These are phyloP conservation scores for Tricholauxania praeusta DNA, from an alignment of 2,888 invertebrate genomes.

Conservation along the genomic window DNA sequence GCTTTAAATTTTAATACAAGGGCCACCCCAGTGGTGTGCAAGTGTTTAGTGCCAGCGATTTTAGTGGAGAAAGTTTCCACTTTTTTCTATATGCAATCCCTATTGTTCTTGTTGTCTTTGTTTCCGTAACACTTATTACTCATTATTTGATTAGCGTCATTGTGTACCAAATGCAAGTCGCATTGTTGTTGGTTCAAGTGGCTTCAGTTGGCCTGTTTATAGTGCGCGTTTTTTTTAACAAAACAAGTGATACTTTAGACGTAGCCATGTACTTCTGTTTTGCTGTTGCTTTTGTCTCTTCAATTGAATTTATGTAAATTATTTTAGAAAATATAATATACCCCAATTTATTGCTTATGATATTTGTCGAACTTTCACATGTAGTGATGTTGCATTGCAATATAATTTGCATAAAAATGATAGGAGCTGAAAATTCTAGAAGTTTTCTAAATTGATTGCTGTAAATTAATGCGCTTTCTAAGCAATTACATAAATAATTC, in stretches of 20 bases:
- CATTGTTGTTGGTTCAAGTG: slow-evolving; percentile 2
- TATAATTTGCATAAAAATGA: no score
- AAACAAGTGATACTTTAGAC: not conserved
- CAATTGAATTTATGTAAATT: not conserved
- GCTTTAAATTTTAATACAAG: no score
- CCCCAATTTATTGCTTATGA: no score
- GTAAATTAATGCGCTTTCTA: no score
- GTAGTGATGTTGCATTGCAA: no score
- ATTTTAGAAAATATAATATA: no score
- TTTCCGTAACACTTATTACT: slow-evolving; percentile 2
- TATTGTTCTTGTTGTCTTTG: not conserved
- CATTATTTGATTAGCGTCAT: slow-evolving; percentile 9
- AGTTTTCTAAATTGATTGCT: no score
- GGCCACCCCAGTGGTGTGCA: no score
- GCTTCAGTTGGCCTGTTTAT: not conserved
- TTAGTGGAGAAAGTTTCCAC: not conserved
- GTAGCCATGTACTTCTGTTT: not conserved
- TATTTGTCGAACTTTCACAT: no score
- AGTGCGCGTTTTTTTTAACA: not conserved
- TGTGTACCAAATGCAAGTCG: not conserved
- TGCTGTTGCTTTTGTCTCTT: not conserved
- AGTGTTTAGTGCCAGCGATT: no score
- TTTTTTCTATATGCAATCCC: not conserved
- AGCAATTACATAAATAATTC: no score
- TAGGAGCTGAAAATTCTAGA: no score